Evolutionary conservation across 2,113 vertebrate genomes (phyloP), one percentile per base, ranked within the genome.

Genomic region (Hippocampus mohnikei): DNA sequence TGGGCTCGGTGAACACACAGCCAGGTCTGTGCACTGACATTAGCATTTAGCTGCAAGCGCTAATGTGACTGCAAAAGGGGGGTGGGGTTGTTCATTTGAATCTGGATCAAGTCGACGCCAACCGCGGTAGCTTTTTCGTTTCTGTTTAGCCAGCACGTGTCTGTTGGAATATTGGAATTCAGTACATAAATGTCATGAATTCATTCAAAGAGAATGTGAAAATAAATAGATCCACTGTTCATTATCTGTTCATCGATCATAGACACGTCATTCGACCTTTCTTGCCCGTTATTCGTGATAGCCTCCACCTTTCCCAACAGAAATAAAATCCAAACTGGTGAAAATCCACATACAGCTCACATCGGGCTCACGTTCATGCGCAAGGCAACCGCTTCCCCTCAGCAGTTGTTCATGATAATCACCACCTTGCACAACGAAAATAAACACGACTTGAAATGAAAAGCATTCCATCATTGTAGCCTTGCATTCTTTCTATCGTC

Each of bases 401-500:
- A 10, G 8, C 52, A n/a, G 52, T 55, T 55, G 21, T n/a, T 10
- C 21, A 23, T 2, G n/a, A 55, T 55, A 23, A 11, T n/a, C 52
- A 20, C 21, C 52, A 11, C 23, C 55, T 27, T 58, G 25, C 55
- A 25, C 55, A 41, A 42, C 20, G 11, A 21, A 40, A 33, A 62
- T n/a, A 12, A 59, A 16, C 18, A 21, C 6, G 5, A 13, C n/a
- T 11, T 5, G 40, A n/a, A 41, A n/a, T 64, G 40, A 64, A 64
- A 64, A 64, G 41, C 61, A 64, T 64, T 64, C 40, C 61, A 42
- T 62, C 60, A 62, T 62, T 4, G 3, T 10, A 3, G 52, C 81
- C 63, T 56, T 44, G 60, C 63, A 68, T n/a, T 25, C 53, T 77
- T 74, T 80, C 53, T 63, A 1, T 1, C 59, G 33, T 23, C 27